Evolutionary conservation across 92 coral and sea anemone species (phyloP), one percentile per base, ranked within the genome.

Genomic region (Heliopora coerulea): DNA sequence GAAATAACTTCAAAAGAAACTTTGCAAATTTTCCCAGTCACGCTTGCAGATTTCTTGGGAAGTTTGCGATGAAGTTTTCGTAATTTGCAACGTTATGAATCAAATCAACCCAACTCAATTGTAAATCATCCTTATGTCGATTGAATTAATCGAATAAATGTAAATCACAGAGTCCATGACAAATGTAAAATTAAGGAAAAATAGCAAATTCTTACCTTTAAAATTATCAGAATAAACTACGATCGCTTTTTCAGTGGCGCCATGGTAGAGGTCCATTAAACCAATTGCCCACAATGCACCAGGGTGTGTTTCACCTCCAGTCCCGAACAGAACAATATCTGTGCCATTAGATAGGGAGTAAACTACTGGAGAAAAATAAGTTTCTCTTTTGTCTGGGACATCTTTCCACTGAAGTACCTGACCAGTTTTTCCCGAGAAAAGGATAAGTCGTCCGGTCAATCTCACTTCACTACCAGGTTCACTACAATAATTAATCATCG

Each of bases 261-360:
- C 99, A 28, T 81, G 84, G 66, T 80, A 90, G 33, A 95, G 89
- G 52, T 90, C 82, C 40, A 83, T 81, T 10, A 95, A 68, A 24
- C 90, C 42, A 23, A 95, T 89, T 18, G 91, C 91, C 91, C 91
- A 95, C 56, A 95, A 49, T 5, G 91, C 88, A 15, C 99, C 97
- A 31, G 95, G 87, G 29, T 95, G 99, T 18, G 99, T 90, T 37
- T 95, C 99, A 0, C 99, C 99, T 1, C 99, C 99, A 18, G 99
- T 95, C 1, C 99, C 99, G 79, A 90, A 90, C 72, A 95, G 60
- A 24, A 86, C 99, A 80, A 95, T 81, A 35, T 95, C 96, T 20
- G 78, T 65, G 27, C 96, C 96, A 81, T 95, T 92, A 56, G 84
- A 85, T 58, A 82, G 79, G 30, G 88, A 84, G 83, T 95, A 95